Conservation (phyloP, 2,797 vertebrate genomes). For the Pangasius djambal region DNA sequence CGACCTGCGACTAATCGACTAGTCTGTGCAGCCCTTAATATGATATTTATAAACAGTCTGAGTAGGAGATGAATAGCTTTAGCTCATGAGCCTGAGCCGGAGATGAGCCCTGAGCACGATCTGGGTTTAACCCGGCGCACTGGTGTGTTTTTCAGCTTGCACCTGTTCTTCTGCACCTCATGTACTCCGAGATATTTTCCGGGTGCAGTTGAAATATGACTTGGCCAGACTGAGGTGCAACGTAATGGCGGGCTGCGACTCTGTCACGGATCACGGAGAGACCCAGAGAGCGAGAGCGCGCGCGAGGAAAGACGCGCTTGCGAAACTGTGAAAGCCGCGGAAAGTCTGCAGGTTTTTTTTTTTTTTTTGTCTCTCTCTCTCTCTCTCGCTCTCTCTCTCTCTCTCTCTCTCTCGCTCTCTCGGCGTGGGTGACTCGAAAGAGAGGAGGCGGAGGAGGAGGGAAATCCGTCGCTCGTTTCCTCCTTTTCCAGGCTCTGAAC, state of each 20-base stretch:
- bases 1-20: no score
- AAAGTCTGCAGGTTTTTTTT: conserved; percentile 49
- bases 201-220: background rate
- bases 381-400: background rate
- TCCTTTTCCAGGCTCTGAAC: conserved; percentile 59
- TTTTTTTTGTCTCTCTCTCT: background rate
- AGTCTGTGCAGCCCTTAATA: no score
- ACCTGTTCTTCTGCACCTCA: no score
- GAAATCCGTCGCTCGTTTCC: conserved; percentile 77
- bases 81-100: no score
- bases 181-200: no score
- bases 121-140: no score
- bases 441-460: conserved; percentile 57
- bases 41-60: no score
- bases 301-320: conserved; percentile 6
- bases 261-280: background rate
- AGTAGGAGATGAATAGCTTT: no score
- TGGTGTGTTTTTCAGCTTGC: no score
- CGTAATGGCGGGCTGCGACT: background rate
- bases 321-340: conserved; percentile 50
- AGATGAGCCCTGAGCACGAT: no score
- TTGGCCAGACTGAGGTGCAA: background rate
- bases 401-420: background rate
- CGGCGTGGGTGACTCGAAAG: conserved; percentile 20
- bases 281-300: background rate